Base-by-base conservation (phyloP, 2,888 invertebrate species). In the Aspidiotus rigidus region DNA sequence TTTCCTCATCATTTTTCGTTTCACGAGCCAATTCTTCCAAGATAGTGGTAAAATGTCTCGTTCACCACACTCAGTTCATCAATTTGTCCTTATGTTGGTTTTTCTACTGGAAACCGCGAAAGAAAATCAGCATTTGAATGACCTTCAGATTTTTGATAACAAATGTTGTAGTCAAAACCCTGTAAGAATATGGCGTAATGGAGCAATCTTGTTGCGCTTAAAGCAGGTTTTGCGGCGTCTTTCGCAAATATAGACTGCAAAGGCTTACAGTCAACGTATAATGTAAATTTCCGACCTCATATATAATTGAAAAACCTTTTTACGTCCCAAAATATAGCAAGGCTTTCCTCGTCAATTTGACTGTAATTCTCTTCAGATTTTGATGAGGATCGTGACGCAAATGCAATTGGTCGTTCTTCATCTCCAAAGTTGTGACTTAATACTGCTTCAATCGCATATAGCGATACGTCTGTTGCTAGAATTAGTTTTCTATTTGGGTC, bases 101-200 rank as follows among this genome's bases (percentile, higher is more conserved):
- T n/a, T n/a, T n/a, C 49, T 49, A 11, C 49, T 10, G 11, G 9
- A 11, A 49, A 9, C 9, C 11, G 9, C 9, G 49, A 49, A 49
- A 11, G 49, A 11, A 10, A 49, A 10, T 49, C 11, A 49, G 9
- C 11, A 10, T 9, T 10, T 49, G 49, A 9, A 49, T 9, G 49
- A 49, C 11, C 11, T 49, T 49, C 49, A 10, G 11, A 49, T 49
- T 11, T 49, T 10, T 49, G 49, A 49, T 11, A 49, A 49, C 49
- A 11, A 49, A 49, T 49, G 9, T 49, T 49, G 49, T 49, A 49
- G 11, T 74, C 72, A 71, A 78, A 79, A 2, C 74, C 76, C 5
- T 76, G 74, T 54, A 79, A 71, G 6, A 70, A 66, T 6, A 66
- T 8, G 1, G 66, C 70, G 10, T 70, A 70, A 13, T 60, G 42